A percentile compares a stretch with the other conserved stretches of the same genome.
Evolutionary conservation across 2,888 invertebrate species (phyloP).

Genomic region (Euphydryas editha): DNA sequence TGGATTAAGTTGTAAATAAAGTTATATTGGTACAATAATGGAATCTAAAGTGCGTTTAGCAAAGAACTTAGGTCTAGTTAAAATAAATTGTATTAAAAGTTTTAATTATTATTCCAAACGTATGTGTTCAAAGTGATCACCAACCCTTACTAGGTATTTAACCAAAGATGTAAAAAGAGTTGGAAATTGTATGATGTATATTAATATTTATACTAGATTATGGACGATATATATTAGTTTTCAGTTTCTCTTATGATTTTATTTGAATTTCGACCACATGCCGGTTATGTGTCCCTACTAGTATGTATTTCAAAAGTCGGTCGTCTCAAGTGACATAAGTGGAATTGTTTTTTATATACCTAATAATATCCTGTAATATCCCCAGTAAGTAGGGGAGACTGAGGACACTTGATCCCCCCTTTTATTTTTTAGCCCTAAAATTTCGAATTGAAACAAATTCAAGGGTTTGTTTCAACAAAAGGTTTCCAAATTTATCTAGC

Average conservation of each 20-base stretch:
- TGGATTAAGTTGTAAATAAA: not conserved
- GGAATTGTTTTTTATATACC: not conserved
- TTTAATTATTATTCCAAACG: constrained; percentile 42
- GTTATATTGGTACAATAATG: not conserved
- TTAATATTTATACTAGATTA: constrained; percentile 47
- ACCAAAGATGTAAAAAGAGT: constrained; percentile 82
- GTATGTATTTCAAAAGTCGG: not conserved
- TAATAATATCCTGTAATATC: constrained; percentile 6
- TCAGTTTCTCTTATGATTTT: constrained; percentile 7
- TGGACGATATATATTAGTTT: constrained; percentile 24
- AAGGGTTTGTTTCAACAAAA: no score
- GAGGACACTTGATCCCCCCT: no score
- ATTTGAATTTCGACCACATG: not conserved
- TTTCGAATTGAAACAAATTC: no score
- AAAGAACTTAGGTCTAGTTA: not conserved
- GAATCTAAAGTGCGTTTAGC: constrained; percentile 21
- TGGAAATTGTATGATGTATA: constrained; percentile 63
- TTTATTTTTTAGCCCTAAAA: no score
- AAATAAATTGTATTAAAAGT: constrained; percentile 9
- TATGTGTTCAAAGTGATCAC: constrained; percentile 65
- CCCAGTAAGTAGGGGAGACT: not conserved
- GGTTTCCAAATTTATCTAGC: no score
- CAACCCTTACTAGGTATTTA: constrained; percentile 77
- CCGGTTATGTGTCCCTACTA: not conserved
- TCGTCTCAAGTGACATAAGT: not conserved